Base-by-base conservation (phyloP, 2,113 vertebrate genomes). In the Onychorhynchus coronatus region DNA sequence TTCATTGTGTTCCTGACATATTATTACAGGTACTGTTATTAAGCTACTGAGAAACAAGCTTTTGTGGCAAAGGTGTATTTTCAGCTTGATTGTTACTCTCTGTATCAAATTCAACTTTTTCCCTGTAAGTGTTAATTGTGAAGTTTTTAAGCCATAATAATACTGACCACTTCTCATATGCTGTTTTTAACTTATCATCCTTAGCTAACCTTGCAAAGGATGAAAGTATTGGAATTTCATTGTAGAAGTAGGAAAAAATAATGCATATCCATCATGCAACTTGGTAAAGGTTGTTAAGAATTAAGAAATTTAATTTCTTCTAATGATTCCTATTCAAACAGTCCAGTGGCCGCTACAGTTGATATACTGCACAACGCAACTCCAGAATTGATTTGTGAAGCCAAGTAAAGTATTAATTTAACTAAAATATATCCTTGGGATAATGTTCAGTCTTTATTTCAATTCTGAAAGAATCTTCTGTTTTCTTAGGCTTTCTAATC, bases 81-180 rank as follows among this genome's bases (percentile, higher is more conserved):
- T 91, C 46, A 44, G 5, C 55, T 80, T 58, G 20, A n/a, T 46
- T 66, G 14, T 65, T 73, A 37, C 24, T 70, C 14, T 80, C 49
- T 16, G 1, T 92, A 52, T 74, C 30, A 88, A 82, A 85, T 65
- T 9, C 18, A 80, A 53, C 7, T 84, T 85, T 87, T 85, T 8
- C 8, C 14, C 18, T 42, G 3, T 53, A 82, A 83, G 28, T 35
- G 23, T 84, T 77, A 76, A 94, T 2, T 74, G 14, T 59, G 13
- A 15, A 1, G 0, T 0, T 11, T 77, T 78, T 25, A 55, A 59
- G 30, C 21, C 11, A 0, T 59, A 50, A 14, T 47, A 73, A 50
- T 63, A 74, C 9, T 63, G 12, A 50, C 23, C 17, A 35, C 25
- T 46, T 81, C 24, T 58, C 17, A 77, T 35, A 58, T 2, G 35